These are phyloP conservation scores for Oncorhynchus tshawytscha DNA, from an alignment of 2,113 vertebrate genomes.

Conservation along the genomic window DNA sequence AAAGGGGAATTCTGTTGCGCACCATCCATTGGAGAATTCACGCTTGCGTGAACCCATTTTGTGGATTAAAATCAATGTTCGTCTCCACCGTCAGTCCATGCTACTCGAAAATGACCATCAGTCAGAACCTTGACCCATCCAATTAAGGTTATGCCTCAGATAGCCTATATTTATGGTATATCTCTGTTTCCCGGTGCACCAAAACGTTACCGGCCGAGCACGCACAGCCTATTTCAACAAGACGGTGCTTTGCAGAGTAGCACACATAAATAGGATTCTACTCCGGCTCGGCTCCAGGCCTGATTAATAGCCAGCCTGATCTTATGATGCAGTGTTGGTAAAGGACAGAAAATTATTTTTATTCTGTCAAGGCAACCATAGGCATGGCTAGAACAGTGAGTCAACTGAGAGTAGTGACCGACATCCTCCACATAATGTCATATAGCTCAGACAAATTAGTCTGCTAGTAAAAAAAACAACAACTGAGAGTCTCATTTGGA, in stretches of 20 bases:
- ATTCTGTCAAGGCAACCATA: constrained; percentile 5
- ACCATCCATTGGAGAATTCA: constrained; percentile 24
- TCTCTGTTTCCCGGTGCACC: background rate
- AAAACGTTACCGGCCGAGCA: constrained; percentile 1
- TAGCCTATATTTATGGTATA: constrained; percentile 1
- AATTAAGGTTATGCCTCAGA: background rate
- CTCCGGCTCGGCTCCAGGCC: constrained; percentile 41
- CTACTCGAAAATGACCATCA: constrained; percentile 14
- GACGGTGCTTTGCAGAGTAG: constrained; percentile 23
- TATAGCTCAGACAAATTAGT: constrained; percentile 23
- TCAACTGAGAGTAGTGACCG: constrained; percentile 4
- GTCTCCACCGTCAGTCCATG: constrained; percentile 7
- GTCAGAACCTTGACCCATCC: constrained; percentile 8
- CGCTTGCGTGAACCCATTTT: constrained; percentile 21
- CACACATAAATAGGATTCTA: constrained; percentile 43
- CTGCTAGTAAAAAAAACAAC: background rate
- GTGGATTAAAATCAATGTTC: constrained; percentile 34
- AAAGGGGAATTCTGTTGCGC: constrained; percentile 57
- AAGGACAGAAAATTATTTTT: background rate
- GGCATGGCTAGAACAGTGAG: background rate
- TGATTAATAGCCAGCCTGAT: constrained; percentile 56
- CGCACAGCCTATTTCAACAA: constrained; percentile 51
- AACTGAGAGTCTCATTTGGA: constrained; percentile 11
- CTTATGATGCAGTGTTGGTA: constrained; percentile 11
- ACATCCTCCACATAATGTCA: constrained; percentile 7